Evolutionary conservation across 2,113 vertebrate genomes (phyloP).

Genomic region (Tichodroma muraria): DNA sequence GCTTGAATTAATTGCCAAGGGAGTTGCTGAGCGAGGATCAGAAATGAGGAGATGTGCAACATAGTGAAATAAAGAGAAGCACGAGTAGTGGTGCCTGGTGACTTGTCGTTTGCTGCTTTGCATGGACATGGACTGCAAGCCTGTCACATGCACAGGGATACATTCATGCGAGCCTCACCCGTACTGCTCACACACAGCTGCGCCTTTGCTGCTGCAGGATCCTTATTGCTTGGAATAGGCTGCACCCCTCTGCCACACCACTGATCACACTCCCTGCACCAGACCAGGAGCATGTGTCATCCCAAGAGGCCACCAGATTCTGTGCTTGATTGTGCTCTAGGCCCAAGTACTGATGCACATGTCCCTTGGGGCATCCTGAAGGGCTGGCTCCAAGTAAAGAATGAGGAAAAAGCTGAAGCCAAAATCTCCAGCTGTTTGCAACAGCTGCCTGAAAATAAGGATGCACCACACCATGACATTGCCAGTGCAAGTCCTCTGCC

Average conservation of each 20-base stretch:
- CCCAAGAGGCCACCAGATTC: neutral
- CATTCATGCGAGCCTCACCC: neutral
- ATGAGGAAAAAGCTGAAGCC: neutral
- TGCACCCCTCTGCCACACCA: neutral
- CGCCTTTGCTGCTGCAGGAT: neutral
- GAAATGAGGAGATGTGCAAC: neutral
- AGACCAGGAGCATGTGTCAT: neutral
- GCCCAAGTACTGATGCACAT: neutral
- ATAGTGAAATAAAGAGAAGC: neutral
- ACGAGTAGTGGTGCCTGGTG: neutral
- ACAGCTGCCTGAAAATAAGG: neutral
- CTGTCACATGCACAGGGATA: neutral
- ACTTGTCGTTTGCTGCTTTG: neutral
- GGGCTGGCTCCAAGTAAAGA: neutral
- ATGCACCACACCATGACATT: rapidly evolving
- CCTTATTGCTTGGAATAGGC: neutral
- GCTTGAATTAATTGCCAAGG: neutral
- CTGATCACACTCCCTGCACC: neutral
- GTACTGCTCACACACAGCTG: neutral
- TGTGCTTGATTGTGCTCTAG: neutral
- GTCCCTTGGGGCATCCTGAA: neutral
- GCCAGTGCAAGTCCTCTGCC: neutral
- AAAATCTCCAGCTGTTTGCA: neutral
- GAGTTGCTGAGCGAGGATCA: neutral
- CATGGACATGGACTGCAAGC: neutral